phyloP scores from a whole-genome alignment of 2,797 vertebrate genomes.

The Poecilia gillii region DNA sequence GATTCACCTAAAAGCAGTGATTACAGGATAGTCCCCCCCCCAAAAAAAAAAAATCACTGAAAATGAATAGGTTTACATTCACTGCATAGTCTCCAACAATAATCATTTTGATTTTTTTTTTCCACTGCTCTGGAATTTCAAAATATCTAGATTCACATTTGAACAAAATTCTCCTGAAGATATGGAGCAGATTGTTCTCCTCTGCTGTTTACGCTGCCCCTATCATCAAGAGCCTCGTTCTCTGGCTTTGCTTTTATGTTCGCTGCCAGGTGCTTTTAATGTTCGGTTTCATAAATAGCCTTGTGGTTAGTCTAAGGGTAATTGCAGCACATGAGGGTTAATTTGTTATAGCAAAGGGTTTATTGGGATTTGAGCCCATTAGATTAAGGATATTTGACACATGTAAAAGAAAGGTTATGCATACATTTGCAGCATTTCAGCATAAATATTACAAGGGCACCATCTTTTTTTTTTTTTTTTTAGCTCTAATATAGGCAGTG shows the following conservation, averaged over 20 bases:
- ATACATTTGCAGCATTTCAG: not conserved
- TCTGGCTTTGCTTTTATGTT: not conserved
- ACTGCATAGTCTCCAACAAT: not conserved
- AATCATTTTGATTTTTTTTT: not conserved
- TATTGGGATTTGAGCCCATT: conserved; percentile 16
- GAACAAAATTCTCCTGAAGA: not conserved
- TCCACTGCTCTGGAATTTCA: not conserved
- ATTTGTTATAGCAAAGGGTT: conserved; percentile 18
- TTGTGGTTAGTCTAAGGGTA: conserved; percentile 41
- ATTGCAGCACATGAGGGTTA: conserved; percentile 14
- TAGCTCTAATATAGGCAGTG: not conserved
- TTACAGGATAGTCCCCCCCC: not conserved
- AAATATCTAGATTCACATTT: not conserved
- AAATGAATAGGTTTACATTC: not conserved
- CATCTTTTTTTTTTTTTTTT: not conserved
- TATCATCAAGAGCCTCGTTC: not conserved
- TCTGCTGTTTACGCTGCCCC: not conserved
- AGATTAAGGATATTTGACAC: conserved; percentile 6
- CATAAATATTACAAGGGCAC: not conserved
- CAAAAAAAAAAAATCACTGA: not conserved
- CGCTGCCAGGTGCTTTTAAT: conserved; percentile 37
- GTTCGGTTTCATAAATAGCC: conserved; percentile 63
- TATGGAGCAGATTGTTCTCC: not conserved
- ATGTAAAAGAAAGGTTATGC: not conserved
- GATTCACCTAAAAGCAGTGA: not conserved